Percentiles rank a stretch among this genome's conserved stretches.
Conservation (phyloP, 2,888 invertebrate genomes). For the Pemphredon lugubris region DNA sequence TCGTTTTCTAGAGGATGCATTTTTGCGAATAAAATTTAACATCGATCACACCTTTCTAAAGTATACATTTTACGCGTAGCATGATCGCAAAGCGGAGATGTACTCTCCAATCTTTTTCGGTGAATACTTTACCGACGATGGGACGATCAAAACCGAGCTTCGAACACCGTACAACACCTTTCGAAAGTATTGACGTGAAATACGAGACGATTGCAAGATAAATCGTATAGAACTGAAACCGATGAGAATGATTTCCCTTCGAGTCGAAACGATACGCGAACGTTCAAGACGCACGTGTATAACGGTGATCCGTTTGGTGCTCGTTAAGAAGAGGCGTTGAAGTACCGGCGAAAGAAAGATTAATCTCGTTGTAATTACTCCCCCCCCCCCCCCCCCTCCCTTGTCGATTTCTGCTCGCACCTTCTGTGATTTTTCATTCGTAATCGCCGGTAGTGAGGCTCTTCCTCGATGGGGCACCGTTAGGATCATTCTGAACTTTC, state of each 20-base stretch:
- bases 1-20: no score
- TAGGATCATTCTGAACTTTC: slow-evolving; percentile 43
- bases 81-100: no score
- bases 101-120: no score
- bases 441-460: slow-evolving; percentile 38
- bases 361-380: slow-evolving; percentile 69
- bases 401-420: slow-evolving; percentile 33
- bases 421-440: slow-evolving; percentile 54
- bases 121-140: no score
- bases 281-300: slow-evolving; percentile 24
- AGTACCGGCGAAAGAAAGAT: slow-evolving; percentile 65
- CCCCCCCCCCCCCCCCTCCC: slow-evolving; percentile 43
- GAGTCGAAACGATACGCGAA: slow-evolving; percentile 27
- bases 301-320: slow-evolving; percentile 60
- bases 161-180: no score
- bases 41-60: no score
- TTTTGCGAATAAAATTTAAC: no score
- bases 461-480: slow-evolving; percentile 19
- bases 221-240: slow-evolving; percentile 7
- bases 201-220: background rate
- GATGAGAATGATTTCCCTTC: slow-evolving; percentile 39
- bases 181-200: background rate
- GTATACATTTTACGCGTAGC: no score
- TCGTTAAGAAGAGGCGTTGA: slow-evolving; percentile 64
- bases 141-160: no score